Conservation (phyloP, 2,797 vertebrate species). For the Varecia variegata region DNA sequence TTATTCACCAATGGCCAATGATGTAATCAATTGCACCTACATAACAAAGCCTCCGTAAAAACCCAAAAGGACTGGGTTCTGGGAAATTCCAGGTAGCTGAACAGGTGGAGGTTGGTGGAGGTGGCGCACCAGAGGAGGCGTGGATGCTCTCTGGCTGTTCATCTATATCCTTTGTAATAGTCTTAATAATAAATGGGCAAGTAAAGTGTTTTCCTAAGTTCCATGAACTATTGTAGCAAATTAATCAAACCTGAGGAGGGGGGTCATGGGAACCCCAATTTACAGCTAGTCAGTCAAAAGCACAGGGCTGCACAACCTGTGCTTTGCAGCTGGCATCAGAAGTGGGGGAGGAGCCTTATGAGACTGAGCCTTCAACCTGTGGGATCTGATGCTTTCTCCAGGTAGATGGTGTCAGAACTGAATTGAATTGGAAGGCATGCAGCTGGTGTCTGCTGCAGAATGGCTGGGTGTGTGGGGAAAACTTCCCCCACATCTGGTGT, state of each 20-base stretch:
- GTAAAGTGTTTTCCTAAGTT: background rate
- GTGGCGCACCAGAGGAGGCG: accelerated
- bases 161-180: background rate
- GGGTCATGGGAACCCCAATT: background rate
- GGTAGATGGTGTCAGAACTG: background rate
- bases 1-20: background rate
- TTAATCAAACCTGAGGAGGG: background rate
- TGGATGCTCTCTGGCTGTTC: background rate
- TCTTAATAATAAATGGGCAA: background rate
- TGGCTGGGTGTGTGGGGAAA: no score
- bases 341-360: no score
- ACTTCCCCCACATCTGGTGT: background rate
- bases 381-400: background rate
- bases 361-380: background rate
- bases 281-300: background rate
- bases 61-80: background rate
- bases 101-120: accelerated
- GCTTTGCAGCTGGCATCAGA: background rate
- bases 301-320: background rate
- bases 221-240: background rate
- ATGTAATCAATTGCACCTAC: background rate
- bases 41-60: background rate
- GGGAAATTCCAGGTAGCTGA: background rate
- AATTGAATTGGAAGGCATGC: background rate
- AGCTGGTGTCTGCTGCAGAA: background rate